These are phyloP conservation scores for Spodoptera littoralis DNA, from an alignment of 2,888 invertebrate species.

Conservation along the genomic window DNA sequence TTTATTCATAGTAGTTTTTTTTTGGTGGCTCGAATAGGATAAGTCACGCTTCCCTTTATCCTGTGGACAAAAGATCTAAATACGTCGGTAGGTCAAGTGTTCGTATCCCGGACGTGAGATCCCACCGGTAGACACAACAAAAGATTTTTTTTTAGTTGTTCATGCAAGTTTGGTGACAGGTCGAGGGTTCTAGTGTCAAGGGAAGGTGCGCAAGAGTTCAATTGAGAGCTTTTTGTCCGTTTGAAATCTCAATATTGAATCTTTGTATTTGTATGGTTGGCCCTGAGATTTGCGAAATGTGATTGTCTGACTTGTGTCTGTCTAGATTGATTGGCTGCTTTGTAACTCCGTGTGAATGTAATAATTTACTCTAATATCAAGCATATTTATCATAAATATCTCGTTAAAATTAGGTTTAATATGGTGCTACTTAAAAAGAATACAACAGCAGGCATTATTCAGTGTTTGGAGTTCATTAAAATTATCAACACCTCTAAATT, in stretches of 20 bases:
- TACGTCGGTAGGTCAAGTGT: constrained; percentile 86
- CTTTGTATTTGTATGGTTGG: constrained; percentile 22
- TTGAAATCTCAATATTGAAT: constrained; percentile 16
- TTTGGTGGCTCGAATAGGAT: constrained; percentile 71
- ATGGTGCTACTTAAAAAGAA: not conserved
- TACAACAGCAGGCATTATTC: constrained; percentile 20
- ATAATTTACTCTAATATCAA: too few relatives aligned
- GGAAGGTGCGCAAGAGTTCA: constrained; percentile 39
- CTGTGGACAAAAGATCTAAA: constrained; percentile 83
- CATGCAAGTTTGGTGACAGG: constrained; percentile 75
- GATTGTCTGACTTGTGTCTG: constrained; percentile 19
- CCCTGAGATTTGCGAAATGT: constrained; percentile 33
- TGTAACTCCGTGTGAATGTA: too few relatives aligned
- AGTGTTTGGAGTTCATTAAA: constrained; percentile 23
- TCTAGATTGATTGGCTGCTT: constrained; percentile 20
- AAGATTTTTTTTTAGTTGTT: constrained; percentile 74
- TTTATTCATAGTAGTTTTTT: constrained; percentile 74
- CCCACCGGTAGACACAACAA: constrained; percentile 75
- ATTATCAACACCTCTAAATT: constrained; percentile 51
- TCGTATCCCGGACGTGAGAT: constrained; percentile 84
- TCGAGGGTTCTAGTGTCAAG: constrained; percentile 67
- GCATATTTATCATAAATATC: too few relatives aligned
- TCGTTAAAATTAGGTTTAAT: too few relatives aligned
- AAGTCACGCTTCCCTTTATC: constrained; percentile 84
- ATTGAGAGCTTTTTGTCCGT: constrained; percentile 24